Conservation (phyloP, 2,797 vertebrate species). For the Fringilla coelebs region DNA sequence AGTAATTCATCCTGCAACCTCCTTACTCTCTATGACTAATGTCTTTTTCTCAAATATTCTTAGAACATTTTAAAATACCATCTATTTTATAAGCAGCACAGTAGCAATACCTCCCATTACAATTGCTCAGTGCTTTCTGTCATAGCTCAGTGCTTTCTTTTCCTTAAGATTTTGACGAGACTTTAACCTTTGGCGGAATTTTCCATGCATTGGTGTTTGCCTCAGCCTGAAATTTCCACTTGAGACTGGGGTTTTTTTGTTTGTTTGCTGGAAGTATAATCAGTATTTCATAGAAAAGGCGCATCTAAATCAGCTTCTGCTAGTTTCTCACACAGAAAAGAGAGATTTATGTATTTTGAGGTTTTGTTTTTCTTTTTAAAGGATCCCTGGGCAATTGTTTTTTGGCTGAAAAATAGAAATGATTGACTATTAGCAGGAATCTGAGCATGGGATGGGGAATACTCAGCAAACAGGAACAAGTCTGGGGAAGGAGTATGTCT, state of each 20-base stretch:
- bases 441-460: neutral
- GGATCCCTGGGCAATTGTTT: neutral
- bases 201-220: constrained; percentile 16
- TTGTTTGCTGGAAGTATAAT: neutral
- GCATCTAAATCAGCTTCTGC: neutral
- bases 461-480: neutral
- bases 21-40: constrained; percentile 58
- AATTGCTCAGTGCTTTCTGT: constrained; percentile 20
- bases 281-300: neutral
- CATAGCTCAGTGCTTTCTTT: constrained; percentile 28
- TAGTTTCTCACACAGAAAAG: neutral
- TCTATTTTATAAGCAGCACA: constrained; percentile 47
- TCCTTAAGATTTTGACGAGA: neutral
- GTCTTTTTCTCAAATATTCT: constrained; percentile 61
- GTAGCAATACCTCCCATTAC: constrained; percentile 10
- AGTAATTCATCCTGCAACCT: constrained; percentile 47
- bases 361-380: neutral
- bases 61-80: constrained; percentile 58
- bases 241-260: neutral
- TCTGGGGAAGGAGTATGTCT: neutral
- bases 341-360: neutral
- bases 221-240: constrained; percentile 2
- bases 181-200: constrained; percentile 20
- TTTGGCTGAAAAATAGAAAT: neutral
- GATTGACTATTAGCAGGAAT: neutral